Evolutionary conservation across 2,113 vertebrate genomes (phyloP).

Genomic region (Protobothrops flavoviridis): DNA sequence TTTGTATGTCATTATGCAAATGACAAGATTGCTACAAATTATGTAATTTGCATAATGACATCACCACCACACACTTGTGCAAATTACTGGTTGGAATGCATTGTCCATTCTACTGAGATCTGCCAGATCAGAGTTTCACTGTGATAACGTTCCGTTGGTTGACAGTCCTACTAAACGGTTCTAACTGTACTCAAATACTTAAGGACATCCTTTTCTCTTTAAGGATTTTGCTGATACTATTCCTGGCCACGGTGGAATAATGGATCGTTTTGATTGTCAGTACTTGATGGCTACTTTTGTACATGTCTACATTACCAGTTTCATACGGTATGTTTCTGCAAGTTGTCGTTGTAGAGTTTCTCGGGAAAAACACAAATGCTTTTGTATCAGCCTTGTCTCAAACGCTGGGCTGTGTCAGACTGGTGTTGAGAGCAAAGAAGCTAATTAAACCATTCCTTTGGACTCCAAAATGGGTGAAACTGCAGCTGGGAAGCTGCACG

Average conservation of each 20-base stretch:
- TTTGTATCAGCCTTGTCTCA: background rate
- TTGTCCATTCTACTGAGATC: background rate
- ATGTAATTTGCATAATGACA: background rate
- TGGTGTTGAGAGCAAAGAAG: background rate
- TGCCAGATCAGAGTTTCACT: background rate
- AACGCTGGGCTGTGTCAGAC: background rate
- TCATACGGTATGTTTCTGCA: slow-evolving; percentile 82
- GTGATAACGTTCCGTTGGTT: background rate
- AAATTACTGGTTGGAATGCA: background rate
- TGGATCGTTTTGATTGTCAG: slow-evolving; percentile 98
- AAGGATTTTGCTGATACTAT: slow-evolving; percentile 98
- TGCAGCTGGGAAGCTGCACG: background rate
- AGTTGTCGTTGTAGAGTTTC: background rate
- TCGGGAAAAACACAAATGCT: background rate
- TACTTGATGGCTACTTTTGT: slow-evolving; percentile 98
- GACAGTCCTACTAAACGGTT: background rate
- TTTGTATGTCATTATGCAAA: background rate
- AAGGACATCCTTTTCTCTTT: background rate
- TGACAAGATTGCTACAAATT: background rate
- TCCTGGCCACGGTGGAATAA: slow-evolving; percentile 95
- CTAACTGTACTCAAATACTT: background rate
- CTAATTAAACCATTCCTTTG: background rate
- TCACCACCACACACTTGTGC: background rate
- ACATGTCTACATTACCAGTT: slow-evolving; percentile 97
- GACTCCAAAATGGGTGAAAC: background rate